Evolutionary conservation across 2,888 invertebrate species (phyloP), one percentile per base, ranked within the genome.

Genomic region (Acrobasis repandana): DNA sequence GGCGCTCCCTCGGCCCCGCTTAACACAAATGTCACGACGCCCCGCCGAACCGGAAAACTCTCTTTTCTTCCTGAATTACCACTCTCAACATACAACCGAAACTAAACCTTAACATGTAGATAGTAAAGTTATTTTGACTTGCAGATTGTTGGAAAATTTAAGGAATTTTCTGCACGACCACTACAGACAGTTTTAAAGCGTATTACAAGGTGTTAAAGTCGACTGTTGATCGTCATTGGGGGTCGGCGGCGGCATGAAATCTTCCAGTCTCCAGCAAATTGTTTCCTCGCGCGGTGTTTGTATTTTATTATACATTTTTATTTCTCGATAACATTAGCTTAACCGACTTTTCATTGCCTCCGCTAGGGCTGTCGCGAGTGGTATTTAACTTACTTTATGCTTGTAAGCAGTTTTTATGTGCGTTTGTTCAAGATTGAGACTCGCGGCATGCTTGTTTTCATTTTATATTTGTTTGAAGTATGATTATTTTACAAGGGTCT

Each of bases 291-390:
- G 86, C 87, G 83, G 85, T 90, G 91, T 90, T 91, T 90, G 90
- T 91, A 91, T 92, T 92, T 92, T 92, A 92, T 91, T 91, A 92
- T 91, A 92, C 91, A 90, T 91, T 92, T 92, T 92, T 92, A 92
- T 91, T 91, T 85, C 88, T 86, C 91, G 91, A 92, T 92, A 92
- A 92, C 91, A 92, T 92, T 92, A 91, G 91, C 92, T 91, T 91
- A 91, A 92, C 91, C 89, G 91, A 91, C 90, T 92, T 92, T 92
- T 92, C 91, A 92, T 92, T 90, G 91, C 91, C 88, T 85, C 67
- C 63, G 74, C 78, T 88, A 92, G 92, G 92, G 92, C 76, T 92
- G 90, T 66, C 88, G 65, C 80, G 70, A 66, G 68, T 50, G 66
- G 70, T 66, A n/a, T n/a, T n/a, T n/a, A 70, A 70, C 63, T 73